phyloP scores from a whole-genome alignment of 2,888 invertebrate genomes.

The Himalopsyche kuldschensis region DNA sequence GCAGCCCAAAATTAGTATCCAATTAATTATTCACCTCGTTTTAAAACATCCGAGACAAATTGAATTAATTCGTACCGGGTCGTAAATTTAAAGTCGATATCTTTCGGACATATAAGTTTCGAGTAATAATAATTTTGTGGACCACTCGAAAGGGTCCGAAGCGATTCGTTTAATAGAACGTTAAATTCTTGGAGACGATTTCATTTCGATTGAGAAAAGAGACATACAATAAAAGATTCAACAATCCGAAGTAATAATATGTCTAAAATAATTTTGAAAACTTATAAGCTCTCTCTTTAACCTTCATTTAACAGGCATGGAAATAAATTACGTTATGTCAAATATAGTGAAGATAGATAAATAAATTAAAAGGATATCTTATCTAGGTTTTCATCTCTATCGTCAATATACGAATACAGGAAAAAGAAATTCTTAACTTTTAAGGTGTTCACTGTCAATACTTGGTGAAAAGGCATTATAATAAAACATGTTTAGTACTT shows the following conservation, averaged over 20 bases:
- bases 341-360: too few species aligned
- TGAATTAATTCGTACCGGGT: background rate
- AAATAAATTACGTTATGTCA: too few species aligned
- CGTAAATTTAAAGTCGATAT: background rate
- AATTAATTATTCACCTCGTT: slow-evolving; percentile 10
- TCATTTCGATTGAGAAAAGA: background rate
- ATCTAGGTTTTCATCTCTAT: too few species aligned
- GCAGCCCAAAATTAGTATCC: background rate
- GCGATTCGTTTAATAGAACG: background rate
- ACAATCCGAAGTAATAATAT: background rate
- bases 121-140: background rate
- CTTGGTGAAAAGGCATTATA: too few species aligned
- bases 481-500: too few species aligned
- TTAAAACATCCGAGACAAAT: background rate
- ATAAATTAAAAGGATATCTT: too few species aligned
- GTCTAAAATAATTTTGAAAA: too few species aligned
- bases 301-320: too few species aligned
- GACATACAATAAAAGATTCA: background rate
- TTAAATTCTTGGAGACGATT: background rate
- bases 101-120: background rate
- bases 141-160: background rate
- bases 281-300: too few species aligned
- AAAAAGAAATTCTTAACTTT: too few species aligned
- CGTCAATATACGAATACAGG: too few species aligned
- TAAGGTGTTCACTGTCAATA: too few species aligned